A percentile compares a stretch with the other conserved stretches of the same genome.
These are phyloP conservation scores for Salmo trutta DNA, from an alignment of 2,797 vertebrate genomes.

Conservation along the genomic window DNA sequence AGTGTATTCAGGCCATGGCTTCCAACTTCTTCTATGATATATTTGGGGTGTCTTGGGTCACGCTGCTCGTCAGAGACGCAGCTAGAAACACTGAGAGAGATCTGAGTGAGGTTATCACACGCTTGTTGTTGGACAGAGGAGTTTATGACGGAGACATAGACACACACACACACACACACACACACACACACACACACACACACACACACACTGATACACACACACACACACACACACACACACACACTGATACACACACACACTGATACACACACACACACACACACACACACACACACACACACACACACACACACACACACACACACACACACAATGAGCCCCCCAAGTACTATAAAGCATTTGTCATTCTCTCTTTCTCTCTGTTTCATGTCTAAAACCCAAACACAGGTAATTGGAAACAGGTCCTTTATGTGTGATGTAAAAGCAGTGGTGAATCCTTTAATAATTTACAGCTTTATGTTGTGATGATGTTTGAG, in stretches of 20 bases:
- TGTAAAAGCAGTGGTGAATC: too few species aligned
- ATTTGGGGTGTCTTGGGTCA: slow-evolving; percentile 69
- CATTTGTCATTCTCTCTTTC: not conserved
- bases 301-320: too few species aligned
- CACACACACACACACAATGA: not conserved
- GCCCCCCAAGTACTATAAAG: not conserved
- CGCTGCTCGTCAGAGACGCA: slow-evolving; percentile 47
- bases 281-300: not conserved
- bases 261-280: not conserved
- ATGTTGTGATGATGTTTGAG: too few species aligned
- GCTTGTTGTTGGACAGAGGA: slow-evolving; percentile 51
- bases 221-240: not conserved
- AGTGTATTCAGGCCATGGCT: slow-evolving; percentile 53
- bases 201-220: too few species aligned
- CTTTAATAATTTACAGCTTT: too few species aligned
- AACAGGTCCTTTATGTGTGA: too few species aligned
- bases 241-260: too few species aligned
- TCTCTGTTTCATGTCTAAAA: too few species aligned
- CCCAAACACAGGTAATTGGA: too few species aligned
- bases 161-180: not conserved
- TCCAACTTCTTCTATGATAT: slow-evolving; percentile 29
- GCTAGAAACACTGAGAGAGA: slow-evolving; percentile 50
- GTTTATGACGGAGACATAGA: slow-evolving; percentile 46
- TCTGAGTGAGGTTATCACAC: slow-evolving; percentile 45
- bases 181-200: too few species aligned